Evolutionary conservation across 2,888 invertebrate species (phyloP), one percentile per base, ranked within the genome.

Genomic region (Dasypogon diadema): DNA sequence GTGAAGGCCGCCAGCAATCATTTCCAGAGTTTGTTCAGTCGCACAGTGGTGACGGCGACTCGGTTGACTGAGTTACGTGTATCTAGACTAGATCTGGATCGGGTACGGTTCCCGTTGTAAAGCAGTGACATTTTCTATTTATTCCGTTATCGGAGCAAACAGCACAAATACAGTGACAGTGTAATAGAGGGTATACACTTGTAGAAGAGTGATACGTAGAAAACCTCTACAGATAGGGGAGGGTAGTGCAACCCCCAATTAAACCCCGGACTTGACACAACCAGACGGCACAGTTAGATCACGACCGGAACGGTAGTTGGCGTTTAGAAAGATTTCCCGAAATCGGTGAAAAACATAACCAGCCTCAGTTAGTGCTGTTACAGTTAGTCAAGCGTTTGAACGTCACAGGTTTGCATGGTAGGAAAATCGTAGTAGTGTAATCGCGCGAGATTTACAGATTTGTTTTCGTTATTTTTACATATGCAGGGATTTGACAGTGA

Each of bases 271-370:
- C 65, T 48, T 60, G 60, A 48, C 34, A 48, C 48, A 26, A 1
- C 16, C 48, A 14, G 63, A 42, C 63, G 24, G 51, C 16, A 68
- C 70, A 70, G 70, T 70, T 70, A 70, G 70, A 70, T 18, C 34
- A 70, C 51, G 54, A 54, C 65, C 48, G 65, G 48, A 48, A 54
- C 70, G 70, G 37, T 30, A 70, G 70, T 48, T 24, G 54, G 70
- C 54, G 34, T 18, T 54, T 30, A 54, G 54, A 34, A 70, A 54
- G 70, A 70, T 70, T 70, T 70, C 54, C 65, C 51, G 21, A 70
- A 70, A 70, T 70, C 70, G 70, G 70, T 70, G 70, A 21, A 54
- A 70, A 42, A 24, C 70, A 48, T 48, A 68, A 24, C 65, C 70
- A 70, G 12, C 34, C 14, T 54, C 34, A 54, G 54, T n/a, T 34